Evolutionary conservation across 2,888 invertebrate species (phyloP).

Genomic region (Erebia aethiops): DNA sequence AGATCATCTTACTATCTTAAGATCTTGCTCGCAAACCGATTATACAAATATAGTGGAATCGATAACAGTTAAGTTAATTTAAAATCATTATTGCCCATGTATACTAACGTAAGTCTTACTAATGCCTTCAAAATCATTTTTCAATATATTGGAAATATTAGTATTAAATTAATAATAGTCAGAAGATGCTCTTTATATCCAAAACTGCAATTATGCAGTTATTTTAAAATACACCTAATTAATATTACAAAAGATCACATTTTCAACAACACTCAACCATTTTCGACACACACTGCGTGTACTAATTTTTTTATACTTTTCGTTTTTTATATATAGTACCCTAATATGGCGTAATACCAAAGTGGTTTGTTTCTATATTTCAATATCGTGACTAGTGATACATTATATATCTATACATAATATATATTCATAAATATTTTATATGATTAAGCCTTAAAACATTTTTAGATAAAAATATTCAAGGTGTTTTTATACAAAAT

Average conservation of each 20-base stretch:
- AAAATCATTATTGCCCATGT: slow-evolving; percentile 29
- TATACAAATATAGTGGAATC: not conserved
- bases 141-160: slow-evolving; percentile 23
- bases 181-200: slow-evolving; percentile 15
- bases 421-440: slow-evolving; percentile 6
- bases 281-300: slow-evolving; percentile 50
- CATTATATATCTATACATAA: slow-evolving; percentile 49
- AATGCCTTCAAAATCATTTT: slow-evolving; percentile 41
- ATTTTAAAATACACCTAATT: slow-evolving; percentile 50
- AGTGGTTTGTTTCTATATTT: slow-evolving; percentile 44
- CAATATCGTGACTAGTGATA: slow-evolving; percentile 66
- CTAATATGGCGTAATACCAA: slow-evolving; percentile 58
- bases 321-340: slow-evolving; percentile 43
- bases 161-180: slow-evolving; percentile 18
- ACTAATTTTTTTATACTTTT: slow-evolving; percentile 41
- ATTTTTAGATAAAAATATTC: slow-evolving; percentile 61
- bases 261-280: slow-evolving; percentile 58
- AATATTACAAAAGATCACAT: slow-evolving; percentile 70
- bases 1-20: too few relatives aligned
- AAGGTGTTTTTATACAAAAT: slow-evolving; percentile 47
- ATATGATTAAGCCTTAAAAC: slow-evolving; percentile 46
- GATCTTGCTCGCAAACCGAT: not conserved
- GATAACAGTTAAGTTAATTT: slow-evolving; percentile 7
- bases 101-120: slow-evolving; percentile 29
- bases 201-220: slow-evolving; percentile 21